A percentile compares a stretch with the other conserved stretches of the same genome.
These are phyloP conservation scores for Cladorhizidae sp. DNA, from an alignment of 37 sponge, comb jelly and placozoan genomes.

Conservation along the genomic window DNA sequence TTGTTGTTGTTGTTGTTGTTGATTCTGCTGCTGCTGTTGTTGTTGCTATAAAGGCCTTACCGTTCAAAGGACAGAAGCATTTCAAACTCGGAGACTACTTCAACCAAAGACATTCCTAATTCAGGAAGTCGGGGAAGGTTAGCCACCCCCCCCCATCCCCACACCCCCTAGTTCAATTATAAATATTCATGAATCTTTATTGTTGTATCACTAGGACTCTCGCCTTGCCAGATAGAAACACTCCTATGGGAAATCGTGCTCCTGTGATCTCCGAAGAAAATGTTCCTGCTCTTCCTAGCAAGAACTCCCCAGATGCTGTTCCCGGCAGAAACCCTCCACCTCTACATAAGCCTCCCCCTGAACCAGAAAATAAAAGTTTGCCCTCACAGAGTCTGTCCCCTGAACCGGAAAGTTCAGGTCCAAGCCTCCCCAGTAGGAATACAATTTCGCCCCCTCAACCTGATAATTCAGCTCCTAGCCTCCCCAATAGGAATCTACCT, in stretches of 20 bases:
- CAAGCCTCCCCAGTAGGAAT: background rate
- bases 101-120: no score
- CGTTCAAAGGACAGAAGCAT: background rate
- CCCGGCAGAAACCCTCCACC: background rate
- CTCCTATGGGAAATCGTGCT: no score
- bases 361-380: background rate
- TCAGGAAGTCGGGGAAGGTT: no score
- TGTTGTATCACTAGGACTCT: no score
- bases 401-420: background rate
- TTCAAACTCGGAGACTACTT: background rate
- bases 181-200: no score
- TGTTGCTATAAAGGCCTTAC: background rate
- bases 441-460: background rate
- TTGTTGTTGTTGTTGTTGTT: no score
- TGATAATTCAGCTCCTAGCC: background rate
- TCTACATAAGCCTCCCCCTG: background rate
- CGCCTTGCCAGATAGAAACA: no score
- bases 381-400: constrained; percentile 2
- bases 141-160: no score
- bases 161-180: no score
- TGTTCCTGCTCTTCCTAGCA: no score
- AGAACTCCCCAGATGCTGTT: background rate
- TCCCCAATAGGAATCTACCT: background rate
- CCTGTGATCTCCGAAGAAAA: no score
- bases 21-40: no score